Evolutionary conservation across 2,888 invertebrate species (phyloP).

Genomic region (Stenodema calcarata): DNA sequence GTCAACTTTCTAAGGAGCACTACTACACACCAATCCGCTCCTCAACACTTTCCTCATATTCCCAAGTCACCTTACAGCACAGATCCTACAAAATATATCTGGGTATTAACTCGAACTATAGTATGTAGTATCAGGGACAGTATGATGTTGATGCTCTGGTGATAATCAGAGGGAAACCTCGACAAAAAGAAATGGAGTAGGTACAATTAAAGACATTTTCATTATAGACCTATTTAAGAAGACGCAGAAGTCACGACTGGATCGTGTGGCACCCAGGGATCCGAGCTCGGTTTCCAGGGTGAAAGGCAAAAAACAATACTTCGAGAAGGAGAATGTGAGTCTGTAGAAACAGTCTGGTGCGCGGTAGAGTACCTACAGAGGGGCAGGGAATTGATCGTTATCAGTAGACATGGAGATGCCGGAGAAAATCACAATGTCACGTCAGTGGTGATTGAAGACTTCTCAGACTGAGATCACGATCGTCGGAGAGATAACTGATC

Average conservation of each 20-base stretch:
- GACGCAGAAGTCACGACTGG: not conserved
- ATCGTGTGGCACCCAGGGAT: not conserved
- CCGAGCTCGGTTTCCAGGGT: not conserved
- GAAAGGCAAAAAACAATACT: slow-evolving; percentile 12
- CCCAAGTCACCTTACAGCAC: too few relatives aligned
- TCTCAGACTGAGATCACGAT: not conserved
- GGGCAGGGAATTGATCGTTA: not conserved
- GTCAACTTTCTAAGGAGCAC: too few relatives aligned
- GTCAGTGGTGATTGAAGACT: not conserved
- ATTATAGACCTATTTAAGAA: slow-evolving; percentile 17
- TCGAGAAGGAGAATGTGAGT: not conserved
- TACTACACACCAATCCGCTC: too few relatives aligned
- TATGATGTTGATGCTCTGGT: not conserved
- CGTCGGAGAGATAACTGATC: not conserved
- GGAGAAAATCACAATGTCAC: not conserved
- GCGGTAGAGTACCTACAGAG: not conserved
- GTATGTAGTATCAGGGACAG: too few relatives aligned
- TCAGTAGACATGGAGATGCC: not conserved
- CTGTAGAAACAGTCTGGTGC: not conserved
- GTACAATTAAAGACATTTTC: not conserved
- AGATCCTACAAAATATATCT: too few relatives aligned
- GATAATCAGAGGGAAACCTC: not conserved
- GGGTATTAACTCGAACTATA: too few relatives aligned
- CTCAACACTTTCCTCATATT: too few relatives aligned
- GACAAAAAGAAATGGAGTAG: not conserved